Conservation (phyloP, 2,113 vertebrate genomes). For the Geococcyx californianus region DNA sequence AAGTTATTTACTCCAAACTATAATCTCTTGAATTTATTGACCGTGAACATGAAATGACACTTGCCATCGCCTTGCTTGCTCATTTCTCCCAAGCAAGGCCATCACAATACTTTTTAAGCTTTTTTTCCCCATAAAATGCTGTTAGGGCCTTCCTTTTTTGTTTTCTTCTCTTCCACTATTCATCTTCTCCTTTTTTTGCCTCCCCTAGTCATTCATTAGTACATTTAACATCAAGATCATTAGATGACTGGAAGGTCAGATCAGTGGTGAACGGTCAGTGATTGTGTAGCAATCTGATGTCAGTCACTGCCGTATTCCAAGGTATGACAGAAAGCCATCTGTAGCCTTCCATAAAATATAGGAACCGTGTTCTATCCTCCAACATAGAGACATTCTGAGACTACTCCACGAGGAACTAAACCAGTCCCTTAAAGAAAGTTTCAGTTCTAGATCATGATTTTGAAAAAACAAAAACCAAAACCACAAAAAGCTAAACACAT, state of each 20-base stretch:
- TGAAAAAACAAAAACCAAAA: background rate
- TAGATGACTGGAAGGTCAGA: background rate
- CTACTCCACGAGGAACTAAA: background rate
- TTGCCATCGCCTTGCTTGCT: background rate
- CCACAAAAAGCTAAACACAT: too few relatives aligned
- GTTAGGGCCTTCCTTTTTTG: background rate
- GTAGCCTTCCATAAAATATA: background rate
- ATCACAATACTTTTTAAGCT: background rate
- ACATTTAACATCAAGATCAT: background rate
- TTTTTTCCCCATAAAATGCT: background rate
- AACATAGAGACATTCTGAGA: background rate
- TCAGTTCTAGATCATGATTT: background rate
- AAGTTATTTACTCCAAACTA: background rate
- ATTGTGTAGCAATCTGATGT: background rate
- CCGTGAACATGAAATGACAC: background rate
- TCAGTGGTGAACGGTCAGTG: background rate
- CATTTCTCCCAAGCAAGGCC: background rate
- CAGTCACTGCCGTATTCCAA: background rate
- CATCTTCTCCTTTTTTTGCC: background rate
- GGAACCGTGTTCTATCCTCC: background rate
- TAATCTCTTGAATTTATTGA: background rate
- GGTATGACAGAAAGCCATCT: background rate
- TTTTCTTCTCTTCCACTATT: background rate
- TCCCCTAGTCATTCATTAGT: background rate
- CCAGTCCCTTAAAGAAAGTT: background rate